Evolutionary conservation across 2,888 invertebrate species (phyloP), one percentile per base, ranked within the genome.

Genomic region (Plebejus anna): DNA sequence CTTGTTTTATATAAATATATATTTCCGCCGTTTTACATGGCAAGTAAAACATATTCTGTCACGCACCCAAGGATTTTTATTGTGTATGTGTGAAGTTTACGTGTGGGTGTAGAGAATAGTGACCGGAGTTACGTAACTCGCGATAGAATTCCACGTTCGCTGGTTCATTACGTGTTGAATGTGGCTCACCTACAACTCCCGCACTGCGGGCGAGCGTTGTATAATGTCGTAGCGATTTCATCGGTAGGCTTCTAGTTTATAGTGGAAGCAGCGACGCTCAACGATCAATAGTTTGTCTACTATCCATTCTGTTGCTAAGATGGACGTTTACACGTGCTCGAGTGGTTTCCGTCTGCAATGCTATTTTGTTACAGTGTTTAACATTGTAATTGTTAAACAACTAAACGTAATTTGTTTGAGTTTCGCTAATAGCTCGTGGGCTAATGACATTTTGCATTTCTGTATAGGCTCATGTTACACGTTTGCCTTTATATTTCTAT

Each of bases 261-360:
- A 77, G 77, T 76, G 77, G 75, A 78, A 75, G 79, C 77, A 76
- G 77, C 76, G 79, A 76, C 79, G 77, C 78, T 78, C 75, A 78
- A 79, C 84, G 85, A 86, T 86, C 85, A 83, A 86, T 86, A 85
- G 80, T 82, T 79, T 79, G 80, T 80, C 79, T 81, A 81, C 79
- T 76, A 80, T 78, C 80, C 80, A 81, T 80, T 82, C 78, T 79
- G 81, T 82, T 82, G 80, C 81, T 80, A 81, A 82, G 81, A 82
- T 80, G 80, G 78, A 76, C 76, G 77, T 79, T 79, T 82, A 82
- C 81, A 82, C 81, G 82, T 81, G 82, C 79, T 78, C 66, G 75
- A 77, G 76, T 75, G 70, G 79, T 78, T 81, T 82, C 79, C 79
- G 80, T 78, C 76, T 78, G 66, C 75, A 76, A 77, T 55, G 76